Evolutionary conservation across 1,140 invertebrate species (phyloP).

Genomic region (Brachionus paranguensis): DNA sequence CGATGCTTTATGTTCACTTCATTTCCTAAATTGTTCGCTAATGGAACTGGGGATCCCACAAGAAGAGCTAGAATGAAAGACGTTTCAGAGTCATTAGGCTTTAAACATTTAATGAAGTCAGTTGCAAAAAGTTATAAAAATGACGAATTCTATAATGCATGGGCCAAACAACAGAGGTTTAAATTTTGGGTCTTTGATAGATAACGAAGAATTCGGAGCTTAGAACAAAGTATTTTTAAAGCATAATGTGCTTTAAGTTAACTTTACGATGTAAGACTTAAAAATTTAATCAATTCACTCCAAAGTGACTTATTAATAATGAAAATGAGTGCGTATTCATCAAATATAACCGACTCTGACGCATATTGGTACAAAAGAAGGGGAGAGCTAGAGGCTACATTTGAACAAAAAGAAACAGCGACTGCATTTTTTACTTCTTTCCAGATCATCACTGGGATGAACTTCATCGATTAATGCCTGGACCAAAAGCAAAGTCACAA

Average conservation of each 20-base stretch:
- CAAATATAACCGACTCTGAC: not conserved
- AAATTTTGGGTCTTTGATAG: not conserved
- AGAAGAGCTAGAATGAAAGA: not conserved
- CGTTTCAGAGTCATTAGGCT: not conserved
- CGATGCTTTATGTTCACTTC: not conserved
- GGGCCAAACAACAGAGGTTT: not conserved
- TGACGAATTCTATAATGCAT: not conserved
- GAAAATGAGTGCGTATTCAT: not conserved
- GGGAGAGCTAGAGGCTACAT: not conserved
- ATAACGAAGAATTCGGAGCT: not conserved
- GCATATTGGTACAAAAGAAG: not conserved
- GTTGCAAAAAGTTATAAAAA: not conserved
- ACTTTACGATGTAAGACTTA: not conserved
- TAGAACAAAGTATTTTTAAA: not conserved
- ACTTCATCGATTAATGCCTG: not conserved
- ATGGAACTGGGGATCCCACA: not conserved
- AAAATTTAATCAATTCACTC: not conserved
- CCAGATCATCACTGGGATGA: not conserved
- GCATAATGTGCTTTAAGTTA: not conserved
- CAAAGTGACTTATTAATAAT: constrained; percentile 3
- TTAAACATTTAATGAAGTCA: not conserved
- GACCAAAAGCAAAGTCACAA: not conserved
- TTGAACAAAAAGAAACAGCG: not conserved
- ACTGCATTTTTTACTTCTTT: not conserved
- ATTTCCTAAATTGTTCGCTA: not conserved